phyloP scores from a whole-genome alignment of 2,888 invertebrate species.

The Philonicus albiceps region DNA sequence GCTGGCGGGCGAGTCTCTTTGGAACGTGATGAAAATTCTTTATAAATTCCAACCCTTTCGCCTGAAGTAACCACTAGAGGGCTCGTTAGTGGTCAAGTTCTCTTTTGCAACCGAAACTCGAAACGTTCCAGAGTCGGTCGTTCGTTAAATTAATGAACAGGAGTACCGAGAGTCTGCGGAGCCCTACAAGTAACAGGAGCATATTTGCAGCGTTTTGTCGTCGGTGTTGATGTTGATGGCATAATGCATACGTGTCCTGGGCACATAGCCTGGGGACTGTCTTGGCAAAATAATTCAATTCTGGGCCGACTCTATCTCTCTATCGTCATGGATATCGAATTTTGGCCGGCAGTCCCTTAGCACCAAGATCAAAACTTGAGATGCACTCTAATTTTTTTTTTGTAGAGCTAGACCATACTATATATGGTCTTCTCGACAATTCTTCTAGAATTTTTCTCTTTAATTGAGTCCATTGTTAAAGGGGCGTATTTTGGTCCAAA shows the following conservation, averaged over 20 bases:
- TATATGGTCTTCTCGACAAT: not conserved
- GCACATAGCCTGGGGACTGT: not conserved
- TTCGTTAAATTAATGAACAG: conserved; percentile 39
- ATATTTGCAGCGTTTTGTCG: conserved; percentile 10
- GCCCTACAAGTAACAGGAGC: conserved; percentile 17
- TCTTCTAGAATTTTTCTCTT: not conserved
- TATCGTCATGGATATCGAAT: not conserved
- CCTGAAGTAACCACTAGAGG: conserved; percentile 11
- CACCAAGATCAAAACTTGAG: not conserved
- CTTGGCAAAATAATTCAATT: conserved; percentile 29
- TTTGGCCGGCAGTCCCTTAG: not conserved
- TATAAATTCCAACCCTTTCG: conserved; percentile 10
- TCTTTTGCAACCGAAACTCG: conserved; percentile 29
- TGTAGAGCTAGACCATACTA: not conserved
- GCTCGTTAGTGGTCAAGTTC: conserved; percentile 39
- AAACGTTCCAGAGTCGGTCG: not conserved
- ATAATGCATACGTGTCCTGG: not conserved
- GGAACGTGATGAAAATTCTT: conserved; percentile 38
- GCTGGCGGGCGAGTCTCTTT: not conserved
- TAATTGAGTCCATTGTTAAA: not conserved
- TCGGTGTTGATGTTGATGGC: not conserved
- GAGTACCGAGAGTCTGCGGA: not conserved
- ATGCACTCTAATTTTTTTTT: not conserved
- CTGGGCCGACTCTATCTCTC: not conserved
- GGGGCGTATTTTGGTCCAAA: not conserved